Conservation (phyloP, 2,888 invertebrate genomes). For the Anagyrus pseudococci region DNA sequence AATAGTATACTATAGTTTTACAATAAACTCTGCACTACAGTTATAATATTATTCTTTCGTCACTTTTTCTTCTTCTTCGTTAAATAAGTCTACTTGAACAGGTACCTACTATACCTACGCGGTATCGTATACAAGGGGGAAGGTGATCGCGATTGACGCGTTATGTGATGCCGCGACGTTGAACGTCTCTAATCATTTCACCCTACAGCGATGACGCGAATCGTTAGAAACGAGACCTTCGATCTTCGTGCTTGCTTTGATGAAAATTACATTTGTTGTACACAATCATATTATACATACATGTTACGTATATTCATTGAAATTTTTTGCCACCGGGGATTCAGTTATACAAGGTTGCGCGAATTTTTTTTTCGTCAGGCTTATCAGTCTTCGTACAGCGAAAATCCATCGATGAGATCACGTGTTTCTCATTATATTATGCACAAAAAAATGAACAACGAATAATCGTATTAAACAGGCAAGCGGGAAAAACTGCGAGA, state of each 20-base stretch:
- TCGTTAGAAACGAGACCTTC: conserved; percentile 28
- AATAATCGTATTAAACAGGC: neutral
- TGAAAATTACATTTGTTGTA: neutral
- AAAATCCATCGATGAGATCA: conserved; percentile 44
- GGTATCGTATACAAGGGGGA: conserved; percentile 59
- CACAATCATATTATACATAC: too few relatives aligned
- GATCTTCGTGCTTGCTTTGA: conserved; percentile 3
- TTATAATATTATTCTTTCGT: conserved; percentile 42
- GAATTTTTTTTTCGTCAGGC: conserved; percentile 38
- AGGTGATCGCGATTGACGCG: conserved; percentile 46
- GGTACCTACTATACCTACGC: conserved; percentile 62
- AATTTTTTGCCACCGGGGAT: conserved; percentile 36
- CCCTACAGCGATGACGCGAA: conserved; percentile 44
- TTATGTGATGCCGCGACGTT: conserved; percentile 58
- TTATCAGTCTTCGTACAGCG: conserved; percentile 49
- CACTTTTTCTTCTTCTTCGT: conserved; percentile 41
- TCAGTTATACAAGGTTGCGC: conserved; percentile 27
- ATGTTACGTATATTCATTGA: conserved; percentile 8
- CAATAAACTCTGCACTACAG: conserved; percentile 49
- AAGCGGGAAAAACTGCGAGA: neutral
- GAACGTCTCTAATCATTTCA: conserved; percentile 50
- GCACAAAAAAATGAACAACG: conserved; percentile 21
- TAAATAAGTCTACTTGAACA: conserved; percentile 56
- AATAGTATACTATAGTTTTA: conserved; percentile 51
- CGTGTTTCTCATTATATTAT: conserved; percentile 13